These are phyloP conservation scores for Holothuria leucospilota DNA, from an alignment of 53 echinoderm and acorn worm genomes.

Conservation along the genomic window DNA sequence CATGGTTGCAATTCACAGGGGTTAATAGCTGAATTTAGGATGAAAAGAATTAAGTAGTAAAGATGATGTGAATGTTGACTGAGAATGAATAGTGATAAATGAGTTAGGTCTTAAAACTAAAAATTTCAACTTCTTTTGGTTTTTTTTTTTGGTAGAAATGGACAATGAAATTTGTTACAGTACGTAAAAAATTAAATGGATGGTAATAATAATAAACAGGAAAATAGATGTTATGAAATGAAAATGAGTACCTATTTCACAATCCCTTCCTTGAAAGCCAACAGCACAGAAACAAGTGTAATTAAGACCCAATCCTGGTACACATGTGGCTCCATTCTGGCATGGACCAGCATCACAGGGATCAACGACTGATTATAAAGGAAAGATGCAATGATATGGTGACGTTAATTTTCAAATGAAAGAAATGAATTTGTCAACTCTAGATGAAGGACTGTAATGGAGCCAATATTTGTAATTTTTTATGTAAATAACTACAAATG, in stretches of 20 bases:
- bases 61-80: too few relatives aligned
- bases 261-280: slow-evolving; percentile 42
- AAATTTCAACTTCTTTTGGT: not conserved
- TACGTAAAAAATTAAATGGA: not conserved
- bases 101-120: too few relatives aligned
- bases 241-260: slow-evolving; percentile 44
- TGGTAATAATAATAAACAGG: not conserved
- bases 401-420: too few relatives aligned
- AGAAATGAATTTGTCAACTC: too few relatives aligned
- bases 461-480: too few relatives aligned
- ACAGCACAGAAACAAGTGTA: slow-evolving; percentile 63
- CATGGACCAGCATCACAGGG: slow-evolving; percentile 57
- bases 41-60: too few relatives aligned
- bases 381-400: too few relatives aligned
- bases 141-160: too few relatives aligned
- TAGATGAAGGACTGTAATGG: too few relatives aligned
- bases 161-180: too few relatives aligned
- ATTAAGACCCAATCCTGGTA: slow-evolving; percentile 24
- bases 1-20: slow-evolving; percentile 51
- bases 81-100: too few relatives aligned
- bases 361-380: slow-evolving; percentile 8
- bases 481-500: too few relatives aligned
- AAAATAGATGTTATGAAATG: not conserved
- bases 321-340: slow-evolving; percentile 71
- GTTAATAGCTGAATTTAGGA: slow-evolving; percentile 31